Base-by-base conservation (phyloP, 2,113 vertebrate genomes). In the Megaptera novaeangliae region DNA sequence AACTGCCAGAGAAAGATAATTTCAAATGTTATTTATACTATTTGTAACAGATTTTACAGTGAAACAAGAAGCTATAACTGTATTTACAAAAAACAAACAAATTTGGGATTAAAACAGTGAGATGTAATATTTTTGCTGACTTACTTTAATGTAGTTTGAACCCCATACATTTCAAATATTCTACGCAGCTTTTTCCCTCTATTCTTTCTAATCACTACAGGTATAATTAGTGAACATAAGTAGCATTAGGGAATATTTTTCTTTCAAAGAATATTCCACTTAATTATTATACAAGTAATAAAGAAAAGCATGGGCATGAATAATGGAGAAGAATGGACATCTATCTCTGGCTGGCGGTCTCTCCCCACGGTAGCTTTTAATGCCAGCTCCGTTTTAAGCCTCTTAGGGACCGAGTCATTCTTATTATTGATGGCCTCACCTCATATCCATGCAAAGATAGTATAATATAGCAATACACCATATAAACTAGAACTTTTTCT, bases 1-100 rank as follows among this genome's bases (percentile, higher is more conserved):
- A 96, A 81, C 0, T 93, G 49, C n/a, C 29, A 85, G 55, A 90
- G 80, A 97, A 95, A 39, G 18, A 75, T 57, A 92, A 69, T 97
- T 97, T 96, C 83, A 92, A 68, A 82, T 61, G 59, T 27, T 96
- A 90, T 86, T 98, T 97, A 96, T 75, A 93, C 27, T 91, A 97
- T 83, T 95, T 31, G 3, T 80, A 96, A 95, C 34, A 64, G 44
- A 57, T 63, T 91, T 82, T 83, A 41, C 7, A 95, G 63, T 3
- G 91, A 96, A 78, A 97, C 25, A 96, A 94, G 91, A 66, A 97
- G 69, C 18, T 92, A 75, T 29, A 88, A 64, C 52, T 61, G 17
- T 84, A 92, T 66, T 89, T 92, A 93, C 34, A 44, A 77, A 93
- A 71, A 46, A 74, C 31, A 93, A 52, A 27, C 93, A 21, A 61